phyloP scores from a whole-genome alignment of 2,113 vertebrate genomes.

The Menura novaehollandiae region DNA sequence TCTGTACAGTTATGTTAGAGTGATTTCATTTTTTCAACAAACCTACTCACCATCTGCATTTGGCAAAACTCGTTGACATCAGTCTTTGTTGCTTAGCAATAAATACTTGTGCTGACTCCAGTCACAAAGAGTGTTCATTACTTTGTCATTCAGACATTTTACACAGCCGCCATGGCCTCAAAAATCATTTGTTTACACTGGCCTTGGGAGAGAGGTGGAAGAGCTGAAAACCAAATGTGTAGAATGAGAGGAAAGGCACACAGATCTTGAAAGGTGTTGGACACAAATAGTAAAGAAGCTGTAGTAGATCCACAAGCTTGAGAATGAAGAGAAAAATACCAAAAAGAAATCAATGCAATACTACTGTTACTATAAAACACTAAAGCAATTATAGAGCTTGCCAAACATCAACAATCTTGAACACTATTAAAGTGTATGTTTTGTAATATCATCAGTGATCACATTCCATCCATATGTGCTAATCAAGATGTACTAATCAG shows the following conservation, averaged over 20 bases:
- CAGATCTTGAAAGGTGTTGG: neutral
- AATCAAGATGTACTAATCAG: neutral
- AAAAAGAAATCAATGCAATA: neutral
- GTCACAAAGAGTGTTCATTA: constrained; percentile 57
- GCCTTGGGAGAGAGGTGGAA: constrained; percentile 5
- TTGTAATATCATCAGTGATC: neutral
- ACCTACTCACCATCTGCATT: constrained; percentile 77
- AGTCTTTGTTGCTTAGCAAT: constrained; percentile 74
- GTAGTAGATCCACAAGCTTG: neutral
- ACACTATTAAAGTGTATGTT: neutral
- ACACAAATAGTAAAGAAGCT: neutral
- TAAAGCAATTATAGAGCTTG: neutral
- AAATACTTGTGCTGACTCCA: constrained; percentile 63
- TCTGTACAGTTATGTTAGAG: constrained; percentile 58
- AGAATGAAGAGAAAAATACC: neutral
- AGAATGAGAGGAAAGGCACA: neutral
- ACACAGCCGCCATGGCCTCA: constrained; percentile 11
- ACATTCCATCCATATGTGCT: neutral
- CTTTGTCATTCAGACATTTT: constrained; percentile 70
- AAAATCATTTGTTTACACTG: neutral
- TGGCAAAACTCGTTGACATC: constrained; percentile 69
- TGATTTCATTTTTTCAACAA: constrained; percentile 69
- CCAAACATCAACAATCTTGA: neutral
- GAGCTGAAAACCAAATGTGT: neutral
- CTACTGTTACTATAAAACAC: neutral